Evolutionary conservation across 2,113 vertebrate species (phyloP).

Genomic region (human (Homo sapiens)): DNA sequence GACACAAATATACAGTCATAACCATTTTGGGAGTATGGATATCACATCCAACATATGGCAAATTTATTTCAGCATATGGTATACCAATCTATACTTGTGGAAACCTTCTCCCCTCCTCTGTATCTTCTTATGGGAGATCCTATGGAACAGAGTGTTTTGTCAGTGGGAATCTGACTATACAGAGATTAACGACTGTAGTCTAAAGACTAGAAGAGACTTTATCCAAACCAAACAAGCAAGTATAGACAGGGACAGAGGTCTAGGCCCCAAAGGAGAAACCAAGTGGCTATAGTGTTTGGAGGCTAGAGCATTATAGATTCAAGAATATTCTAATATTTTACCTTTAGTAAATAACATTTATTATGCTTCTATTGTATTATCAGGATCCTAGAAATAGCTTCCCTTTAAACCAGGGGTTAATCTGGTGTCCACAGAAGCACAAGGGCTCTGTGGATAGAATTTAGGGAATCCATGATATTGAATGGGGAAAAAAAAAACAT

Average conservation of each 20-base stretch:
- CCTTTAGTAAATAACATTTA: background rate
- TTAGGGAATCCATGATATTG: background rate
- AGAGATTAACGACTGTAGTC: too few species aligned
- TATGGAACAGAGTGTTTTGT: background rate
- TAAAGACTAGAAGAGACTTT: background rate
- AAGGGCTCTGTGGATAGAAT: background rate
- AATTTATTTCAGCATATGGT: slow-evolving; percentile 66
- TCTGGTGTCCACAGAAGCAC: background rate
- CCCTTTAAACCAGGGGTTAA: background rate
- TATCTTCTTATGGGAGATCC: background rate
- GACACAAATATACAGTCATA: slow-evolving; percentile 45
- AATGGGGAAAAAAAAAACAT: background rate
- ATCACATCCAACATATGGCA: slow-evolving; percentile 47
- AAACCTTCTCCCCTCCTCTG: background rate
- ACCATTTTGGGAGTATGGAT: slow-evolving; percentile 31
- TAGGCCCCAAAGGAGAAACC: background rate
- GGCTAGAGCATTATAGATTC: background rate
- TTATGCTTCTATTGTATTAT: background rate
- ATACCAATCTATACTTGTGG: background rate
- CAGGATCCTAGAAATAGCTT: background rate
- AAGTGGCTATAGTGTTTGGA: background rate
- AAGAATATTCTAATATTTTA: slow-evolving; percentile 34
- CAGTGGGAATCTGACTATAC: background rate
- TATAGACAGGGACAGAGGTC: background rate
- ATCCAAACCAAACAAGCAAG: slow-evolving; percentile 1